Base-by-base conservation (phyloP, 2,888 invertebrate genomes). In the Augiades crinisus region DNA sequence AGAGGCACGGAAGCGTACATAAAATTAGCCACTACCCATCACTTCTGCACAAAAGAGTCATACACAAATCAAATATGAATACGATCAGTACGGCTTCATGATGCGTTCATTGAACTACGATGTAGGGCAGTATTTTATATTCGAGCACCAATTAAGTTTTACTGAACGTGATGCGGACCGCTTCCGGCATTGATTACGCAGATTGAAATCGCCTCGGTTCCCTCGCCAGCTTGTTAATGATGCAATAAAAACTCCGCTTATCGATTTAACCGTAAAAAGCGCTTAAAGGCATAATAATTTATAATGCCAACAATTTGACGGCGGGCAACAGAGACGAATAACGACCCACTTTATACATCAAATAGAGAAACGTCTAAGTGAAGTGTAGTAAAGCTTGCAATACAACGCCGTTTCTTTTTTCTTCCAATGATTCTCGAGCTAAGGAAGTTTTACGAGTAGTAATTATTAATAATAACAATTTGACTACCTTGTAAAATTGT, bases 161-260 rank as follows among this genome's bases (percentile, higher is more conserved):
- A 68, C 65, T 63, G 65, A 65, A 63, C 60, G 65, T 65, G 67
- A 75, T 71, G 72, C 71, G 70, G 65, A 63, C 66, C 63, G 72
- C 74, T 72, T 69, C 71, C 67, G 72, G 76, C 75, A 75, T 78
- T 82, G 86, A 87, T 84, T 82, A 81, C 81, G 73, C 72, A 83
- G 83, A 86, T 86, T 83, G 77, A 79, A 81, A 87, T 85, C 82
- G 75, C 68, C 73, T 74, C 72, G 73, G 78, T 80, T 78, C 83
- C 78, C 78, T 77, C 71, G 72, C n/a, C 65, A 64, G 78, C 74
- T 73, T 75, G 80, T 84, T 86, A 88, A 87, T 87, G 83, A 81
- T 81, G 86, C 80, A 81, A 87, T 88, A 87, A 88, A 84, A 84
- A 82, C 77, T 78, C 75, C 78, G 77, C 81, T 83, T 85, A 86